Conservation (phyloP, 2,113 vertebrate genomes). For the Malurus alboscapulatus region DNA sequence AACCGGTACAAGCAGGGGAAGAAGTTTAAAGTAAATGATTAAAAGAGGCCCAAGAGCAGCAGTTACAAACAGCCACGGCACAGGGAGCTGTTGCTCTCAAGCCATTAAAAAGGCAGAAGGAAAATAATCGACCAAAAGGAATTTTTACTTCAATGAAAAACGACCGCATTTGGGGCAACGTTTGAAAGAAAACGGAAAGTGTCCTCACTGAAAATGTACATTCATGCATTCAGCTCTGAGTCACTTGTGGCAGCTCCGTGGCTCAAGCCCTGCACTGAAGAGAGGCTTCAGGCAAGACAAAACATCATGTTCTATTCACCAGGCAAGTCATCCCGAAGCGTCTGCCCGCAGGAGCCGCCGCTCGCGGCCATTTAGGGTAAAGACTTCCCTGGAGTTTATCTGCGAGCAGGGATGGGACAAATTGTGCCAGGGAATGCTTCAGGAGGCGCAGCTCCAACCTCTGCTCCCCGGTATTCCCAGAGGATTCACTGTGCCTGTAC, state of each 20-base stretch:
- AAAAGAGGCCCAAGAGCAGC: background rate
- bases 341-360: background rate
- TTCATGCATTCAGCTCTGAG: background rate
- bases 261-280: background rate
- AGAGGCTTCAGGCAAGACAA: background rate
- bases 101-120: background rate
- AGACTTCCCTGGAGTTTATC: background rate
- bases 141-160: background rate
- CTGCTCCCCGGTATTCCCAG: background rate
- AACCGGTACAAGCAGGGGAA: background rate
- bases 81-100: background rate
- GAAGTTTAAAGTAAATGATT: background rate
- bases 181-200: background rate
- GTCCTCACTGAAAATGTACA: background rate
- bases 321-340: background rate
- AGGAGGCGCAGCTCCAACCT: background rate
- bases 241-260: background rate
- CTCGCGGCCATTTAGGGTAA: slow-evolving; percentile 8
- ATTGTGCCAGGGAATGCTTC: background rate
- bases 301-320: slow-evolving; percentile 25
- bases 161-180: rapidly evolving
- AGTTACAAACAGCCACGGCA: background rate
- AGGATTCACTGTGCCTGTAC: background rate
- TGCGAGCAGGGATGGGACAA: background rate
- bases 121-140: background rate